Percentiles rank a stretch among this genome's conserved stretches.
Conservation (phyloP, 2,797 vertebrate genomes). For the Macrochelys suwanniensis region DNA sequence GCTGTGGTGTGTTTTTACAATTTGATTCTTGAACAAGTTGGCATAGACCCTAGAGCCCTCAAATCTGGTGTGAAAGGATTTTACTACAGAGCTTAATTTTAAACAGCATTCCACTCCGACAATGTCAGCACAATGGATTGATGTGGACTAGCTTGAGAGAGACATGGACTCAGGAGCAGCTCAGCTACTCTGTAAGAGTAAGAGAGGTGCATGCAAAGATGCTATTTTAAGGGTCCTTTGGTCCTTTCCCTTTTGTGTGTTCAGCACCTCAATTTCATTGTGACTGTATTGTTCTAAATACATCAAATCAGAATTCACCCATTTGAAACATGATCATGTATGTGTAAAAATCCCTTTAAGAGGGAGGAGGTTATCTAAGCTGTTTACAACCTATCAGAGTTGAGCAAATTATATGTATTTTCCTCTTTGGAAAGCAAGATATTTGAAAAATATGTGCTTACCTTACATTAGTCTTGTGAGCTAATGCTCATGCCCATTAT, state of each 20-base stretch:
- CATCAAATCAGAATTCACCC: not conserved
- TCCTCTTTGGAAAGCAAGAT: not conserved
- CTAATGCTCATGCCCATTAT: too few species aligned
- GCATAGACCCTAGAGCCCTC: not conserved
- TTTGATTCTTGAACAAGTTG: slow-evolving; percentile 17
- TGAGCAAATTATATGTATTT: not conserved
- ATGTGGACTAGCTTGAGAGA: not conserved
- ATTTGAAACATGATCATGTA: not conserved
- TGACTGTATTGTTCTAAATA: not conserved
- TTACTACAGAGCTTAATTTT: not conserved
- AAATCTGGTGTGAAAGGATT: slow-evolving; percentile 17
- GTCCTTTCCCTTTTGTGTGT: not conserved
- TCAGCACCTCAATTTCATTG: not conserved
- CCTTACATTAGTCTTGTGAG: too few species aligned
- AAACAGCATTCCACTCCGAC: not conserved
- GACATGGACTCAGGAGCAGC: not conserved
- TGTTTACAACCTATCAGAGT: not conserved
- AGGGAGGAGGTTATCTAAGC: not conserved
- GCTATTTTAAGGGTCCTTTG: not conserved
- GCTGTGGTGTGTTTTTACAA: slow-evolving; percentile 14
- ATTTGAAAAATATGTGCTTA: too few species aligned
- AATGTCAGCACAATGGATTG: not conserved
- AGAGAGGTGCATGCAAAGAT: not conserved
- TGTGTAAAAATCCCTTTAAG: slow-evolving; percentile 31
- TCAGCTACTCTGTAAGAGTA: not conserved